Evolutionary conservation across 2,797 vertebrate species (phyloP).

Genomic region (Phrynocephalus vlangalii): DNA sequence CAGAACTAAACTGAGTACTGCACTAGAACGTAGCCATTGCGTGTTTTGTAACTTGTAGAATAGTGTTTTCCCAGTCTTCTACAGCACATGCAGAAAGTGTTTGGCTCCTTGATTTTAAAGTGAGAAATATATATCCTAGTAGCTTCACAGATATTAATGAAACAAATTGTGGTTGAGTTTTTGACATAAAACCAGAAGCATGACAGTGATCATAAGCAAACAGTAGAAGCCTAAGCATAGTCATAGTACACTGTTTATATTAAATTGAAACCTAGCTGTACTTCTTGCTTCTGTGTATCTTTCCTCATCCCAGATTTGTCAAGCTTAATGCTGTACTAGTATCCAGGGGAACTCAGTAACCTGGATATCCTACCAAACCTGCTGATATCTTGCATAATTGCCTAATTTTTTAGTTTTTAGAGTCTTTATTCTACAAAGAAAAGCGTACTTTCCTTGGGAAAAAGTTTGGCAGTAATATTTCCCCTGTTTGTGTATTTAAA

Average conservation of each 20-base stretch:
- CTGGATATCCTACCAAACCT: not conserved
- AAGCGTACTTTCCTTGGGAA: not conserved
- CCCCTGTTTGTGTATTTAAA: not conserved
- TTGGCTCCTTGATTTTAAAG: not conserved
- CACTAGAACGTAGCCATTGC: not conserved
- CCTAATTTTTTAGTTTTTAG: not conserved
- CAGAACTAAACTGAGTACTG: not conserved
- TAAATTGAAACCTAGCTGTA: not conserved
- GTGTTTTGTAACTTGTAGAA: not conserved
- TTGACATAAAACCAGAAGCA: not conserved
- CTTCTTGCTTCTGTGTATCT: not conserved
- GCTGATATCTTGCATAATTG: not conserved
- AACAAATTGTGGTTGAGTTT: not conserved
- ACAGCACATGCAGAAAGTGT: not conserved
- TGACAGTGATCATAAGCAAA: not conserved
- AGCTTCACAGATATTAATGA: not conserved
- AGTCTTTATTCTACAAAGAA: not conserved
- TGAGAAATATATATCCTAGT: no score
- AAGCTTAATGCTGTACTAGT: not conserved
- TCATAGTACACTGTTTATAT: not conserved
- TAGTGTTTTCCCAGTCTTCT: not conserved
- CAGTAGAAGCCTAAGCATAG: not conserved
- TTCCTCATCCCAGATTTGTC: not conserved
- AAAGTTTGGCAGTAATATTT: not conserved
- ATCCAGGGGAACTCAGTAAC: not conserved